Base-by-base conservation (phyloP, 2,797 vertebrate species). In the Megalops cyprinoides region DNA sequence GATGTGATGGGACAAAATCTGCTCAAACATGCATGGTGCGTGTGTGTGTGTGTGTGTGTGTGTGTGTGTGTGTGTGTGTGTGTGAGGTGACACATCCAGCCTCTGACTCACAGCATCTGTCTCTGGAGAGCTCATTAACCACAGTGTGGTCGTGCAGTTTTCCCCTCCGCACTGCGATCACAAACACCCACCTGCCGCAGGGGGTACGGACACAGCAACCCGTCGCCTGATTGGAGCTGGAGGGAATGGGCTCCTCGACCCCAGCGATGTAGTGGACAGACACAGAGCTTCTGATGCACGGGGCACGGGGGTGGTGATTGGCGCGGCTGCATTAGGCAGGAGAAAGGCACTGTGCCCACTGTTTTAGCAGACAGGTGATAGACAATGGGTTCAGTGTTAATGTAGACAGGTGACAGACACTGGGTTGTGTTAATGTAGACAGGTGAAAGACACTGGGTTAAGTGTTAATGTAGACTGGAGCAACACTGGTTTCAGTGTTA, bases 91-190 rank as follows among this genome's bases (percentile, higher is more conserved):
- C 85, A 86, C 65, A 76, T 83, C 85, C 82, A 73, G 77, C 0
- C 1, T 28, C 28, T 28, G 51, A 53, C 51, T 53, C 51, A 53
- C 69, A 20, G 78, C 74, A 46, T 9, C 15, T 55, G 83, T 91
- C 90, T 90, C 85, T n/a, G 0, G 87, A 90, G 91, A 91, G 53
- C 91, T 94, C 86, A 92, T 94, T 93, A 93, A 73, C 83, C 51
- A 48, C 80, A 65, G n/a, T 62, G 67, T 76, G 49, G 81, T 82
- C 79, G 77, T 81, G 81, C 74, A 28, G 48, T 80, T 53, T 71
- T 79, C 79, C 77, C 48, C 74, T 12, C 60, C 79, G 81, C 79
- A 67, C 83, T 8, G 76, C 79, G 62, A 44, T 85, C 37, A 39
- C 83, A 85, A 84, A 89, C 82, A 85, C 80, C 82, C 85, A 86